phyloP scores from a whole-genome alignment of 2,113 vertebrate species.

The Upupa epops region DNA sequence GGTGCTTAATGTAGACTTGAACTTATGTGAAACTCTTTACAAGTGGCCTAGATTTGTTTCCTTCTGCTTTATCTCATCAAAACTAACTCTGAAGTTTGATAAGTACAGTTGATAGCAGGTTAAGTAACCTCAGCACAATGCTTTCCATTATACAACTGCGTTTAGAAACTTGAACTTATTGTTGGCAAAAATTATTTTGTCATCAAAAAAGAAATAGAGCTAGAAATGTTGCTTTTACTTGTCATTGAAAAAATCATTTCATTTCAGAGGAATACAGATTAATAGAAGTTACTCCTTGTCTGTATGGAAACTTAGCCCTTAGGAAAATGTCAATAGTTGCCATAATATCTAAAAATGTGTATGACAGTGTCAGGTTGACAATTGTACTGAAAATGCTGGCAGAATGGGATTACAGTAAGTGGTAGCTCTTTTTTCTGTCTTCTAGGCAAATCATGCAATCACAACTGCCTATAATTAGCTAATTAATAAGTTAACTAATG shows the following conservation, averaged over 20 bases:
- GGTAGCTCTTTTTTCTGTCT: not conserved
- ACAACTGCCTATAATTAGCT: not conserved
- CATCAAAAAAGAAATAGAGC: not conserved
- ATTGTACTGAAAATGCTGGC: not conserved
- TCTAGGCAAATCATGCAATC: not conserved
- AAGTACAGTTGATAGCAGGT: not conserved
- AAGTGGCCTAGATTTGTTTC: not conserved
- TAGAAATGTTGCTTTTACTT: not conserved
- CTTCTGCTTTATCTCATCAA: not conserved
- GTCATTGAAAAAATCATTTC: not conserved
- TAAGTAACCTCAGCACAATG: not conserved
- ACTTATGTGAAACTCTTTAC: not conserved
- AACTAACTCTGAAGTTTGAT: not conserved
- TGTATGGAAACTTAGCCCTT: not conserved
- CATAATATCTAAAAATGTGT: not conserved
- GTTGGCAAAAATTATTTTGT: constrained; percentile 3
- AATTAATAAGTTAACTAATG: not conserved
- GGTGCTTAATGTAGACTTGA: not conserved
- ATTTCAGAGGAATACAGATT: not conserved
- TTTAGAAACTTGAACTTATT: constrained; percentile 1
- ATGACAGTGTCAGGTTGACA: not conserved
- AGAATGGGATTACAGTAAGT: not conserved
- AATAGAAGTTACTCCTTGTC: not conserved
- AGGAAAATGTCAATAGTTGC: not conserved
- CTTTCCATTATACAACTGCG: not conserved